These are phyloP conservation scores for Hipparchia sbordonii DNA, from an alignment of 2,888 invertebrate species.

Conservation along the genomic window DNA sequence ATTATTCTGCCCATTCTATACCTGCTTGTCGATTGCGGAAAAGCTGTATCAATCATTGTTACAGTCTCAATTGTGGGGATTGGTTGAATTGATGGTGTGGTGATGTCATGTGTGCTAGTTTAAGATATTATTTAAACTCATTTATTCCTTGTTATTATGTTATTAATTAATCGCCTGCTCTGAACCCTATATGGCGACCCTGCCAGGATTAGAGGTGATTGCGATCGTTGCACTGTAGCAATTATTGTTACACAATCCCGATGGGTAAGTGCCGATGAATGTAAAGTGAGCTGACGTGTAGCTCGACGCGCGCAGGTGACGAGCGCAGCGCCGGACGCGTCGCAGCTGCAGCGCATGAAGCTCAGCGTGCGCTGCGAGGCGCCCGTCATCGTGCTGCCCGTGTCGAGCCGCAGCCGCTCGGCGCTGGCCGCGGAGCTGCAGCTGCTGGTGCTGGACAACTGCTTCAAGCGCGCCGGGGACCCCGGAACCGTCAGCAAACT, in stretches of 20 bases:
- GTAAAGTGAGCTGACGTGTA: not conserved
- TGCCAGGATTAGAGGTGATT: no score
- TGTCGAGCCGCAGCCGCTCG: conserved; percentile 89
- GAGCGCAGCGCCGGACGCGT: conserved; percentile 67
- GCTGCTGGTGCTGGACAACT: conserved; percentile 89
- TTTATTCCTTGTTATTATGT: no score
- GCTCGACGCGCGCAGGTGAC: conserved; percentile 43
- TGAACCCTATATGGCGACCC: no score
- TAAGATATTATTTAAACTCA: no score
- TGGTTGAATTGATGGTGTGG: no score
- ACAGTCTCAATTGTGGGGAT: not conserved
- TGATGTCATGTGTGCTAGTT: no score
- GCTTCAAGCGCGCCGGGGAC: conserved; percentile 86
- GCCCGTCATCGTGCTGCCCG: conserved; percentile 93
- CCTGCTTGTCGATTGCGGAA: not conserved
- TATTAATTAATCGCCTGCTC: no score
- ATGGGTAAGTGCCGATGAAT: no score
- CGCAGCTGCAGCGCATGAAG: conserved; percentile 85
- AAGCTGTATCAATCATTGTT: not conserved
- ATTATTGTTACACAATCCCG: no score
- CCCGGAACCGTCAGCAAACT: conserved; percentile 77
- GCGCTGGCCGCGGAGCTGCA: conserved; percentile 92
- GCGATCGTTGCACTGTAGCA: no score
- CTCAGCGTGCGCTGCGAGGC: conserved; percentile 75
- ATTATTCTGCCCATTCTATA: not conserved